Conservation (phyloP, 2,113 vertebrate genomes). For the Eonycteris spelaea region DNA sequence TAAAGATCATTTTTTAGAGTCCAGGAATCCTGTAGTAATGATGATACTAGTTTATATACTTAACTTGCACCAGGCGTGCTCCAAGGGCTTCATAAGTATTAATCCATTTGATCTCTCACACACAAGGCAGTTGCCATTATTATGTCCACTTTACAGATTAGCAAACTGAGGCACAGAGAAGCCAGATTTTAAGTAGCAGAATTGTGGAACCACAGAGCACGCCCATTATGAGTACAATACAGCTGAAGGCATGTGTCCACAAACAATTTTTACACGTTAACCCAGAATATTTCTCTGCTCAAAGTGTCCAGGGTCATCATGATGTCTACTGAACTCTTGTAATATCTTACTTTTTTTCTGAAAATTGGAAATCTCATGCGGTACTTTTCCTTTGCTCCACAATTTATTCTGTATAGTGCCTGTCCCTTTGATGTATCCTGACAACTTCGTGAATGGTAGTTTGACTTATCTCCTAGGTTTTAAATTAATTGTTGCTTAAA, state of each 20-base stretch:
- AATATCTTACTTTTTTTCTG: background rate
- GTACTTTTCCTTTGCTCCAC: background rate
- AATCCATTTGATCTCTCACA: background rate
- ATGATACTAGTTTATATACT: background rate
- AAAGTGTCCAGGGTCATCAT: background rate
- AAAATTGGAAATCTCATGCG: background rate
- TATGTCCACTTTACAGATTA: background rate
- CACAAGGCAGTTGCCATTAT: background rate
- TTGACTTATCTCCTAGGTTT: background rate
- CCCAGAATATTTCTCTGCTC: background rate
- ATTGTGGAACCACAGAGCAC: fast-evolving
- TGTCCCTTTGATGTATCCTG: no score
- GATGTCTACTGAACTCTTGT: fast-evolving
- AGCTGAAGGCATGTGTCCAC: background rate
- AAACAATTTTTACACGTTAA: background rate
- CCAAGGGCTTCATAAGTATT: background rate
- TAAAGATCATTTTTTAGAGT: background rate
- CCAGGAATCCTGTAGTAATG: background rate
- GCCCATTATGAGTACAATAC: fast-evolving
- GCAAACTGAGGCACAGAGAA: background rate
- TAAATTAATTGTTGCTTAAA: background rate
- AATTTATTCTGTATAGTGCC: background rate
- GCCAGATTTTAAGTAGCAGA: background rate
- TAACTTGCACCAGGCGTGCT: background rate
- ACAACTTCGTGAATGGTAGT: background rate